phyloP scores from a whole-genome alignment of 1,140 invertebrate species.

The Brachionus sp. region DNA sequence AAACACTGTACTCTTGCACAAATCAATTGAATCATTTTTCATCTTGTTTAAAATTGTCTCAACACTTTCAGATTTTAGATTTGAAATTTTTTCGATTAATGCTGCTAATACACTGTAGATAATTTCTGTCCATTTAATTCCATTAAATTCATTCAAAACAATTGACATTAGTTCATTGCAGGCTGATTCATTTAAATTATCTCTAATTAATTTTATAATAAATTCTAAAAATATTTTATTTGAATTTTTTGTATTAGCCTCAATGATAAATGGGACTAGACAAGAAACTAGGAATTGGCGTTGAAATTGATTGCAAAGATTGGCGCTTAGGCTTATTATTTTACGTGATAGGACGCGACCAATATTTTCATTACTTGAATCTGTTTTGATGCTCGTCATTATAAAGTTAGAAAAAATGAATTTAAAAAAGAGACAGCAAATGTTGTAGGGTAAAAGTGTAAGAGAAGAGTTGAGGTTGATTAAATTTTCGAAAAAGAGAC shows the following conservation, averaged over 20 bases:
- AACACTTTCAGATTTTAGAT: neutral
- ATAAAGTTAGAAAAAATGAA: neutral
- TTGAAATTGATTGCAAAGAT: neutral
- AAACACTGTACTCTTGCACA: constrained; percentile 6
- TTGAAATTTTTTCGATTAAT: neutral
- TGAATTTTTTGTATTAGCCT: neutral
- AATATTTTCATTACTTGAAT: neutral
- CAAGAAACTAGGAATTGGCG: neutral
- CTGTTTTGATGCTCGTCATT: neutral
- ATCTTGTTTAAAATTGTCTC: neutral
- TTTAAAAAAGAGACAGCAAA: neutral
- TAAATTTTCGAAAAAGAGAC: neutral
- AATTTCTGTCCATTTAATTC: constrained; percentile 4
- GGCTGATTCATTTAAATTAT: neutral
- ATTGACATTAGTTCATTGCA: neutral
- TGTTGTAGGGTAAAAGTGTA: neutral
- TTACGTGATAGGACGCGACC: neutral
- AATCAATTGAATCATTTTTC: constrained; percentile 13
- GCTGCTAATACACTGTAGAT: neutral
- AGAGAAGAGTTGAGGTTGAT: neutral
- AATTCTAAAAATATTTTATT: constrained; percentile 23
- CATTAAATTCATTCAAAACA: neutral
- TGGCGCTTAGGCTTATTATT: neutral
- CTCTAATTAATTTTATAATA: neutral
- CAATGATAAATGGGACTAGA: neutral